Conservation (phyloP, 2,797 vertebrate genomes). For the Spinibarbus caldwelli region DNA sequence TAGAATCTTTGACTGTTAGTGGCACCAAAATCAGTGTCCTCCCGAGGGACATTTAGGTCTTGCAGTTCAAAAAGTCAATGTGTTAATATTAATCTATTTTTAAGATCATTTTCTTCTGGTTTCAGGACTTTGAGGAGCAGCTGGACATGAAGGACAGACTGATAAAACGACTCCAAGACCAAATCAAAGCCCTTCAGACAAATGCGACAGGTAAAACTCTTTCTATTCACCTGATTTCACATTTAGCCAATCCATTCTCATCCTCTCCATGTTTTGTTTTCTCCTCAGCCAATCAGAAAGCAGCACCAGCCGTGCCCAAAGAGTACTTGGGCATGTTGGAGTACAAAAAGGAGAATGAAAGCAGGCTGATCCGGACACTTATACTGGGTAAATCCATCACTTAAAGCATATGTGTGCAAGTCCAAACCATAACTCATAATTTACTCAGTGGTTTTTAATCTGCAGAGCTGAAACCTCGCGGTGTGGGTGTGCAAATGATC, state of each 20-base stretch:
- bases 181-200: conserved; percentile 87
- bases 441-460: background rate
- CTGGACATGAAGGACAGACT: conserved; percentile 89
- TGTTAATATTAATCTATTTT: background rate
- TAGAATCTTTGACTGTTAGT: background rate
- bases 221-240: background rate
- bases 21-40: background rate
- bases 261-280: conserved; percentile 37
- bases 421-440: background rate
- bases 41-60: background rate
- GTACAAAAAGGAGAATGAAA: conserved; percentile 88
- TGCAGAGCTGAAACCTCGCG: conserved; percentile 91
- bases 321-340: conserved; percentile 97
- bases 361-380: conserved; percentile 86
- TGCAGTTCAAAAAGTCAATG: background rate
- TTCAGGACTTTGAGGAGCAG: conserved; percentile 92
- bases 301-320: conserved; percentile 71
- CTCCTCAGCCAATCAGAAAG: conserved; percentile 76
- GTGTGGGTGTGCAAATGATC: conserved; percentile 95
- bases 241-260: background rate
- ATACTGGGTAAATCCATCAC: conserved; percentile 83
- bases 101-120: conserved; percentile 11
- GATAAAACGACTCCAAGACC: conserved; percentile 90
- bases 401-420: background rate
- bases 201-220: conserved; percentile 82